These are phyloP conservation scores for Heliconius nattereri DNA, from an alignment of 1,140 invertebrate species.

Conservation along the genomic window DNA sequence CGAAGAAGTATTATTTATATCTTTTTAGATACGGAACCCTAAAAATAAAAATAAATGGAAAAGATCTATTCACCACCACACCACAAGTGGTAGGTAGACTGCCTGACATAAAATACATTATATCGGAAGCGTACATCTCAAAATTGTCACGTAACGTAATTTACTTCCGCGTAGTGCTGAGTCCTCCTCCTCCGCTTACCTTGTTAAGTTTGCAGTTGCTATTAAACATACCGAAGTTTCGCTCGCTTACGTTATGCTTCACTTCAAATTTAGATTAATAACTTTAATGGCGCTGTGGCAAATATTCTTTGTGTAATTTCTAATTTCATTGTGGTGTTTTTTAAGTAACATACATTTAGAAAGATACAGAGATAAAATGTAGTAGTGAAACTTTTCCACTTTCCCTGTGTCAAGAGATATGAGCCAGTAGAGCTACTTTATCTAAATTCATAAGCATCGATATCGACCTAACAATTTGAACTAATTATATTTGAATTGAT, in stretches of 20 bases:
- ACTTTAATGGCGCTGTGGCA: background rate
- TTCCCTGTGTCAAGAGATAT: too few relatives aligned
- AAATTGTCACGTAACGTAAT: constrained; percentile 24
- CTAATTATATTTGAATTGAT: too few relatives aligned
- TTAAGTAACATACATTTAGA: too few relatives aligned
- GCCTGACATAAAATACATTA: background rate
- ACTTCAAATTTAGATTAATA: background rate
- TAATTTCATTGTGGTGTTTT: background rate
- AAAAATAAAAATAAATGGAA: background rate
- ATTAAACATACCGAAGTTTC: constrained; percentile 11
- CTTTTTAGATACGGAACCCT: too few relatives aligned
- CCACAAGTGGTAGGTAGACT: background rate
- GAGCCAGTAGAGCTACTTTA: too few relatives aligned
- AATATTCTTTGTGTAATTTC: background rate
- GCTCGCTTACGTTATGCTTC: background rate
- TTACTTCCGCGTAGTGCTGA: constrained; percentile 16
- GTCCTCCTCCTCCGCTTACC: constrained; percentile 1
- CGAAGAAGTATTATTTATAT: too few relatives aligned
- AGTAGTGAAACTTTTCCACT: too few relatives aligned
- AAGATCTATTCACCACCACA: background rate
- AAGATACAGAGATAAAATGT: too few relatives aligned
- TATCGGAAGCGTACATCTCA: constrained; percentile 4
- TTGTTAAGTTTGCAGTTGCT: constrained; percentile 23
- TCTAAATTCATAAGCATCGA: too few relatives aligned
- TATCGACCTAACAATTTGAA: too few relatives aligned